Base-by-base conservation (phyloP, 1,140 invertebrate genomes). In the Brachionus sp. region DNA sequence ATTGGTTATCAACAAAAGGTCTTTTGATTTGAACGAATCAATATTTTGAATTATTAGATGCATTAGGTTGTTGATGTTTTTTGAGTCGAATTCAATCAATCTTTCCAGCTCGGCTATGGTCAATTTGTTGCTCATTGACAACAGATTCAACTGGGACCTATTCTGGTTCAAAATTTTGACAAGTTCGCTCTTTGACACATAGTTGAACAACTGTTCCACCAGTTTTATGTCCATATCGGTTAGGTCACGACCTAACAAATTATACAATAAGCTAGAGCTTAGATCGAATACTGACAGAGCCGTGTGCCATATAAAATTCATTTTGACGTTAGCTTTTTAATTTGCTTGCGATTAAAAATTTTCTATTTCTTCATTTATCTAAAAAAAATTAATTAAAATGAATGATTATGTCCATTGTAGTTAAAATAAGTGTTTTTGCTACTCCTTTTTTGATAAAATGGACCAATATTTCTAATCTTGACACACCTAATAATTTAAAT, bases 281-380 rank as follows among this genome's bases (percentile, higher is more conserved):
- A 80, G 25, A 23, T 80, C 77, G 2, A 80, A 19, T 4, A 80
- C 62, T 35, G 77, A 80, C 37, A 80, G 37, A 12, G 77, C 77
- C 25, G 77, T 62, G 23, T 80, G 77, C 77, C 77, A 80, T 10
- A 80, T 12, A 39, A 80, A 62, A n/a, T 42, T 80, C 77, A 80
- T 80, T 62, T 29, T 80, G 16, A n/a, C n/a, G n/a, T 6, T 37
- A 16, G 7, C 10, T 62, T 66, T 80, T 44, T 42, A 33, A 3
- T 5, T 19, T 80, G 16, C 16, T 80, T 42, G 57, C 9, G n/a
- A 62, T 80, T 62, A 25, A 75, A 13, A 12, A 50, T 75, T 75
- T 75, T 46, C 12, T 46, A 46, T 10, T 75, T 75, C 33, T 10
- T 35, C 70, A 75, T 75, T 75, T 75, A 75, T 75, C 70, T 75